Percentiles rank a stretch among this genome's conserved stretches.
phyloP scores from a whole-genome alignment of 1,140 invertebrate genomes.

The Caenorhabditis brenneri region DNA sequence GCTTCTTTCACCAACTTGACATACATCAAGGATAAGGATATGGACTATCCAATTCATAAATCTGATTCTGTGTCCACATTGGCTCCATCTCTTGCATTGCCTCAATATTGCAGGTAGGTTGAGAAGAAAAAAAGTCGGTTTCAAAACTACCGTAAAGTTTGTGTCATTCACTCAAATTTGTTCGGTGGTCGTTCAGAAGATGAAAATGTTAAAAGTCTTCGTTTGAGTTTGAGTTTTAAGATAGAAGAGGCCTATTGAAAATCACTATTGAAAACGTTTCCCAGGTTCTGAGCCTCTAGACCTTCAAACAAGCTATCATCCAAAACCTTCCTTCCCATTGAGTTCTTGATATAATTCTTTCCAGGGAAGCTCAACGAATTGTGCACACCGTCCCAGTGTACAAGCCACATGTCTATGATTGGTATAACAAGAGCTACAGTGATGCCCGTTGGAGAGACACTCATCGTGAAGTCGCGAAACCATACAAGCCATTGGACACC shows the following conservation, averaged over 20 bases:
- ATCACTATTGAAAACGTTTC: too few relatives aligned
- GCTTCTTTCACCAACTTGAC: constrained; percentile 70
- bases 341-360: too few relatives aligned
- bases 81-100: constrained; percentile 69
- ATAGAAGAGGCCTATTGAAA: too few relatives aligned
- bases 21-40: constrained; percentile 64
- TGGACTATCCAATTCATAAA: constrained; percentile 67
- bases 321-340: too few relatives aligned
- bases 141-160: too few relatives aligned
- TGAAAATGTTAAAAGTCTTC: too few relatives aligned
- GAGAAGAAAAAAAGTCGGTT: too few relatives aligned
- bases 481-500: constrained; percentile 43
- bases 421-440: constrained; percentile 65
- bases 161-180: too few relatives aligned
- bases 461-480: constrained; percentile 51
- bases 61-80: constrained; percentile 66
- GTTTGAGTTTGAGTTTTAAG: too few relatives aligned
- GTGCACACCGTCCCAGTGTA: constrained; percentile 70
- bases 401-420: constrained; percentile 67
- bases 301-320: too few relatives aligned
- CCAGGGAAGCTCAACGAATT: constrained; percentile 69
- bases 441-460: constrained; percentile 59
- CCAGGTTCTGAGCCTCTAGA: too few relatives aligned
- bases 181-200: too few relatives aligned
- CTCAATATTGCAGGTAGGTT: constrained; percentile 62